Conservation (phyloP, 2,888 invertebrate genomes). For the Odontothrips loti region DNA sequence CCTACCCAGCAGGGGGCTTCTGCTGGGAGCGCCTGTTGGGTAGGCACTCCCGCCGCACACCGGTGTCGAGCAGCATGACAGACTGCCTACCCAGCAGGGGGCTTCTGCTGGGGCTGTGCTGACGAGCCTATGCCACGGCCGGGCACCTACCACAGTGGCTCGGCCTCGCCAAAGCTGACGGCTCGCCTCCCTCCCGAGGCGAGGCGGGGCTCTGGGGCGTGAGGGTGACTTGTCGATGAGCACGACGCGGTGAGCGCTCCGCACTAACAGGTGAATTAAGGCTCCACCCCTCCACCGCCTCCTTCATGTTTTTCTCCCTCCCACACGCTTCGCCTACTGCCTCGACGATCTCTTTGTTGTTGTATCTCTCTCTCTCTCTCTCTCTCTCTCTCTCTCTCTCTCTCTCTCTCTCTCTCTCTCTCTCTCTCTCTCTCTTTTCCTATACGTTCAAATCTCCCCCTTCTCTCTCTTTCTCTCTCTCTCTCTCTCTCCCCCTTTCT, state of each 20-base stretch:
- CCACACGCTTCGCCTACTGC: no score
- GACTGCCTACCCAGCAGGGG: not conserved
- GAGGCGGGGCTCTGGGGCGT: not conserved
- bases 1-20: not conserved
- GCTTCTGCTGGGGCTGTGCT: not conserved
- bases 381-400: not conserved
- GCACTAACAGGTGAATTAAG: constrained; percentile 3
- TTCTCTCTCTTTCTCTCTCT: not conserved
- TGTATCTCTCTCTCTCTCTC: not conserved
- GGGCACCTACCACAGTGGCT: no score
- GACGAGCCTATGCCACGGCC: no score
- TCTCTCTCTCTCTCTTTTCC: not conserved
- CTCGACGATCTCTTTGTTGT: no score
- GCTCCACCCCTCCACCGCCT: not conserved
- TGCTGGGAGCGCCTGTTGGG: not conserved
- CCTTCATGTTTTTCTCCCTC: not conserved
- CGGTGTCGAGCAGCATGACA: not conserved
- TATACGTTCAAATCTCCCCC: not conserved
- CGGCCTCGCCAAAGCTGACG: no score
- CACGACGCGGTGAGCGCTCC: not conserved
- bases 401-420: not conserved
- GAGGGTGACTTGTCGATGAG: not conserved
- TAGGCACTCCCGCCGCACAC: not conserved
- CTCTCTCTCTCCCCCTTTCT: not conserved
- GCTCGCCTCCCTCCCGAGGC: not conserved